A percentile compares a stretch with the other conserved stretches of the same genome.
Conservation (phyloP, 2,113 vertebrate species). For the Osmerus mordax region DNA sequence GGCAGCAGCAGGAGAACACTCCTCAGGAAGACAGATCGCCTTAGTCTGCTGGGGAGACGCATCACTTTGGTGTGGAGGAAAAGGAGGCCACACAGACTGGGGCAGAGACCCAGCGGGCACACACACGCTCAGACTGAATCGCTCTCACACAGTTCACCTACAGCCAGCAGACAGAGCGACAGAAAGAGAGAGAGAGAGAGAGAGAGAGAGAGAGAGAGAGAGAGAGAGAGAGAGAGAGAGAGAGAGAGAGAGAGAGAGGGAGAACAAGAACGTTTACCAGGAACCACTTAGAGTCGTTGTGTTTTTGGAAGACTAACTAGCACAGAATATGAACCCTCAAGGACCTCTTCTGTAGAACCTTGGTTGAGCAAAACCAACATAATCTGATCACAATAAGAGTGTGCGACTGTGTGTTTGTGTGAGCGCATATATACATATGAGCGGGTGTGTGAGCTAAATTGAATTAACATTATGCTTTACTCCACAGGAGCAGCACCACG, state of each 20-base stretch:
- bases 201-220: too few relatives aligned
- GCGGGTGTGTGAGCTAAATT: constrained; percentile 15
- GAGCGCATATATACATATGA: constrained; percentile 6
- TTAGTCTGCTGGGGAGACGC: background rate
- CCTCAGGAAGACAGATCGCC: constrained; percentile 30
- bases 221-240: too few relatives aligned
- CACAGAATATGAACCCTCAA: background rate
- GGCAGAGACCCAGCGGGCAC: constrained; percentile 10
- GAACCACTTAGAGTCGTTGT: background rate
- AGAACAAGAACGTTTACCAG: background rate
- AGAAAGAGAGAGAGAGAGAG: background rate
- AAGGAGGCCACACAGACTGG: constrained; percentile 26
- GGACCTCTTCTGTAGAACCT: background rate
- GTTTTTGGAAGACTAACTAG: background rate
- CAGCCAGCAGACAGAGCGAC: background rate
- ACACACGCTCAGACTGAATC: background rate
- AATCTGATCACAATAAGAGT: constrained; percentile 9
- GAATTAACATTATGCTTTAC: constrained; percentile 31
- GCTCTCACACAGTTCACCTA: background rate
- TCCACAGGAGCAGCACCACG: constrained; percentile 33
- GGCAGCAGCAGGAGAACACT: constrained; percentile 1
- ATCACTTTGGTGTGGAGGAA: constrained; percentile 3
- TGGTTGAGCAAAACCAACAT: background rate
- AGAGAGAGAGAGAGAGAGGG: too few relatives aligned
- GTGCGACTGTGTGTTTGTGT: constrained; percentile 4